A percentile compares a stretch with the other conserved stretches of the same genome.
These are phyloP conservation scores for Psilanteris sp. DNA, from an alignment of 1,140 invertebrate genomes.

Conservation along the genomic window DNA sequence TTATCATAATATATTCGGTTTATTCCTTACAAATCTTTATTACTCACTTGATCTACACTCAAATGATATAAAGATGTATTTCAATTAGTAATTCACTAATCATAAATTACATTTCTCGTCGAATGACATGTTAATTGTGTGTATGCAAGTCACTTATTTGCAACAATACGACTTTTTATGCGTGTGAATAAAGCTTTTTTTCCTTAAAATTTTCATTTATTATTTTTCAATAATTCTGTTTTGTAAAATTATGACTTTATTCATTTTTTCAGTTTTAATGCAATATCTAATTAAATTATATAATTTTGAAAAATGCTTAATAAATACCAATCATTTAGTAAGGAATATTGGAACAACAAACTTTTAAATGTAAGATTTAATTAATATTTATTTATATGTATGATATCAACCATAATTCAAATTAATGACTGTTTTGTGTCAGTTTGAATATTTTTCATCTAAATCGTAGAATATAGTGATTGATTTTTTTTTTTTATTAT, in stretches of 20 bases:
- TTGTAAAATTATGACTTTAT: constrained; percentile 1
- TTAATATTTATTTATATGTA: no score
- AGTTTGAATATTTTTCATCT: no score
- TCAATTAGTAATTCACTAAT: constrained; percentile 32
- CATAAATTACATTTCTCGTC: constrained; percentile 10
- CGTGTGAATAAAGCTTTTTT: constrained; percentile 9
- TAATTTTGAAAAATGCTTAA: not conserved
- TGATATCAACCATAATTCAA: no score
- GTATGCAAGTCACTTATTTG: constrained; percentile 5
- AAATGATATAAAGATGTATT: constrained; percentile 8
- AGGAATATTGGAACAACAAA: no score
- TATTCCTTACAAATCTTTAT: constrained; percentile 33
- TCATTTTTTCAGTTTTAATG: constrained; percentile 5
- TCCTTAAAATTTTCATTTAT: constrained; percentile 18
- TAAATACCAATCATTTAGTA: not conserved
- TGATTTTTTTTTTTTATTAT: no score
- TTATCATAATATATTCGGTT: constrained; percentile 22
- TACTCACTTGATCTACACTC: constrained; percentile 13
- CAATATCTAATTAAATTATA: constrained; percentile 10
- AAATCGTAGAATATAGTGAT: no score
- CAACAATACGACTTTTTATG: not conserved
- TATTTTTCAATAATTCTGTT: constrained; percentile 8
- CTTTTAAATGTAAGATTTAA: not conserved
- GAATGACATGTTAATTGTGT: constrained; percentile 20
- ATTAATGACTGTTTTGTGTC: no score